These are phyloP conservation scores for Penaeus chinensis DNA, from an alignment of 1,140 invertebrate genomes.

Conservation along the genomic window DNA sequence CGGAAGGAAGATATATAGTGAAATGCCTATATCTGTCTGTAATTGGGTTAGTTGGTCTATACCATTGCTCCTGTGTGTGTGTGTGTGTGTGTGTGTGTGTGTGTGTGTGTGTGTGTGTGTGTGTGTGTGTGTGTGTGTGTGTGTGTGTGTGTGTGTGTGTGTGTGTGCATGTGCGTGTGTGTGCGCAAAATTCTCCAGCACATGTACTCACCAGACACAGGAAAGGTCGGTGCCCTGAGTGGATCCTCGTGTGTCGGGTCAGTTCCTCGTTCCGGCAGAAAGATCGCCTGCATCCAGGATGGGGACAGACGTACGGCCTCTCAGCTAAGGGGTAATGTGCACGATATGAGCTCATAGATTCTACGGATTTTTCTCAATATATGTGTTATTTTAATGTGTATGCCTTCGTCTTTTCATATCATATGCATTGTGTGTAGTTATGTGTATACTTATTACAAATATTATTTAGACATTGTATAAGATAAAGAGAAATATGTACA, in stretches of 20 bases:
- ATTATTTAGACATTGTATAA: background rate
- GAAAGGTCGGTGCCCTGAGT: constrained; percentile 76
- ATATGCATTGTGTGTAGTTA: background rate
- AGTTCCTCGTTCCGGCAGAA: constrained; percentile 94
- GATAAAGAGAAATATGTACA: no score
- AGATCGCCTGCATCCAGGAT: constrained; percentile 82
- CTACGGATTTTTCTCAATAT: background rate
- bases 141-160: no score
- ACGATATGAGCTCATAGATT: background rate
- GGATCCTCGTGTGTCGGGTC: constrained; percentile 89
- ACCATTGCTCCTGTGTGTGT: no score
- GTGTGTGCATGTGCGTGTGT: no score
- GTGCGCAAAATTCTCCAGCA: no score
- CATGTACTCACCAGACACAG: constrained; percentile 72
- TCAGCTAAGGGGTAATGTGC: background rate
- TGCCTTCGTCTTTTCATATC: no score
- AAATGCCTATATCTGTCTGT: no score
- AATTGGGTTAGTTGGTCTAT: no score
- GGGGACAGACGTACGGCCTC: constrained; percentile 18
- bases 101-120: no score
- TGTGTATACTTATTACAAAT: background rate
- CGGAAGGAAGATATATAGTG: no score
- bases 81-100: no score
- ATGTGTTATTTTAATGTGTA: background rate
- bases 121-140: no score